Evolutionary conservation across 2,797 vertebrate genomes (phyloP).

Genomic region (Carcharodon carcharias): DNA sequence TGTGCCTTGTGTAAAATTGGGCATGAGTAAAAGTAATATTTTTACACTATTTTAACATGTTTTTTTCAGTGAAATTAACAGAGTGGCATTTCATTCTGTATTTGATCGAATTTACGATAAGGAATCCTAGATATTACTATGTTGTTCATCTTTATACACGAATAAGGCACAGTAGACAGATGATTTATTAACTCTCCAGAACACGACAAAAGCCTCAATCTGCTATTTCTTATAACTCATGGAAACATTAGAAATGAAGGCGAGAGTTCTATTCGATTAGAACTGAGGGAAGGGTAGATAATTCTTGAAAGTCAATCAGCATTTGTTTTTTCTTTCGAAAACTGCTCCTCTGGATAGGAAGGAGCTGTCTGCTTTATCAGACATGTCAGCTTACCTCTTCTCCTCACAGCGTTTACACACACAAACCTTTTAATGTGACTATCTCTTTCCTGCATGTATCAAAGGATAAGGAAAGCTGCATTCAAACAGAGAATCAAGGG

Average conservation of each 20-base stretch:
- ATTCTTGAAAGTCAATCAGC: background rate
- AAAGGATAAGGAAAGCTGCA: background rate
- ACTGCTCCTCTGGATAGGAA: background rate
- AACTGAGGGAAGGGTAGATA: background rate
- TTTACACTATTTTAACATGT: background rate
- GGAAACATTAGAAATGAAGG: background rate
- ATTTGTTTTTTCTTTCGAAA: constrained; percentile 6
- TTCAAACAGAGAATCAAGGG: background rate
- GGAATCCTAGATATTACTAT: background rate
- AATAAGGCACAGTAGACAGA: background rate
- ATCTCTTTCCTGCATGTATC: background rate
- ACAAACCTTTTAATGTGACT: constrained; percentile 5
- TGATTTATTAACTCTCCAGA: background rate
- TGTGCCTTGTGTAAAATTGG: background rate
- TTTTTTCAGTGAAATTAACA: background rate
- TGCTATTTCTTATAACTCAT: background rate
- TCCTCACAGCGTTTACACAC: background rate
- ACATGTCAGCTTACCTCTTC: background rate
- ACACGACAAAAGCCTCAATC: background rate
- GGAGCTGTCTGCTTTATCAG: background rate
- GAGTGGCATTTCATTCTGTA: background rate
- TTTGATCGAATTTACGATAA: background rate
- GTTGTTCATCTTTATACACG: background rate
- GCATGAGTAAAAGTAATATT: background rate
- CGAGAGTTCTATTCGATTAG: background rate